Base-by-base conservation (phyloP, 2,113 vertebrate genomes). In the Oncorhynchus nerka region DNA sequence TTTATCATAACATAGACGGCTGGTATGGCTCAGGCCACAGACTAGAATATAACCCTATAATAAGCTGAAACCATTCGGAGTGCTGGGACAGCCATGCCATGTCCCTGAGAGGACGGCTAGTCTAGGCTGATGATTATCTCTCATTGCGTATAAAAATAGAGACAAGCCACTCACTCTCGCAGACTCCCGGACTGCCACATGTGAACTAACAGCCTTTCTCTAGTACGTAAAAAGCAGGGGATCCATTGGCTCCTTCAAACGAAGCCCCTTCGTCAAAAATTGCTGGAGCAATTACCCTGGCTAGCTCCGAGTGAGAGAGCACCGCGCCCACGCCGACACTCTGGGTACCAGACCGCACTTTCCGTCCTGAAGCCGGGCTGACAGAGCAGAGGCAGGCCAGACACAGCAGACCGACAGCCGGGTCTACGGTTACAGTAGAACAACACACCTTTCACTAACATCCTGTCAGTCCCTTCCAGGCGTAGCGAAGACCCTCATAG, bases 251-350 rank as follows among this genome's bases (percentile, higher is more conserved):
- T 55, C 19, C 51, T 19, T 55, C 51, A 55, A 55, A 55, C 51
- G 5, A 13, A 84, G 84, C 9, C 81, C 81, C 73, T 74, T 89
- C 80, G 76, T 92, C 91, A 92, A 91, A 91, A 90, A 92, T 90
- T 90, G 84, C 78, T 89, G 68, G 83, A 91, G 90, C 88, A 91
- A 91, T 90, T 90, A 91, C 82, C 76, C 83, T 26, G 70, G 72
- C 82, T 65, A 77, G 78, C 82, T 82, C 88, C 80, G 84, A 90
- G 82, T 84, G 86, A 80, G 83, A 77, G 82, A 89, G 75, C 75
- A 70, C 80, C 13, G 73, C 73, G 77, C 65, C 22, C 22, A 57
- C 75, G 74, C 85, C 74, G 71, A 85, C 74, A 62, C 71, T 67
- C 78, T 74, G 7, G 83, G 85, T 88, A 88, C 83, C 86, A 22